These are phyloP conservation scores for Baccha elongata DNA, from an alignment of 2,888 invertebrate species.

Conservation along the genomic window DNA sequence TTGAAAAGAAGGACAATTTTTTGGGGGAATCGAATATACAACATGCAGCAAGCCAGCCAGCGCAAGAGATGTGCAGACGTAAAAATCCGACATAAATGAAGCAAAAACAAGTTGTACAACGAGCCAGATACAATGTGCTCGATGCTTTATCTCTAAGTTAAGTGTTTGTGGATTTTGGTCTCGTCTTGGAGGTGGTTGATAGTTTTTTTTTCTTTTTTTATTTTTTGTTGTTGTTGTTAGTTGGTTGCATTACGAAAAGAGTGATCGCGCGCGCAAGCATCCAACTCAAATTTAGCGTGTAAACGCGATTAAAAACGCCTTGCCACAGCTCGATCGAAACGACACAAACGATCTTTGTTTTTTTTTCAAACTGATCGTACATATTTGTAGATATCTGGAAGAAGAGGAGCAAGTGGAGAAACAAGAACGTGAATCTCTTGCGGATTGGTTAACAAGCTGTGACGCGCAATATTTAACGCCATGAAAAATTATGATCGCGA, in stretches of 20 bases:
- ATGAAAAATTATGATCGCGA: constrained; percentile 80
- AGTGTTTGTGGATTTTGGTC: constrained; percentile 49
- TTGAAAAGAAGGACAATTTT: constrained; percentile 11
- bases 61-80: constrained; percentile 43
- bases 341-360: constrained; percentile 45
- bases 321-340: constrained; percentile 54
- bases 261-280: constrained; percentile 62
- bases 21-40: not conserved
- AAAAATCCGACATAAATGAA: constrained; percentile 69
- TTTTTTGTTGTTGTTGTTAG: constrained; percentile 14
- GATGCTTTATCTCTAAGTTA: constrained; percentile 38
- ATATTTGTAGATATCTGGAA: not conserved
- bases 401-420: constrained; percentile 15
- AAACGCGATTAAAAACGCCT: constrained; percentile 72
- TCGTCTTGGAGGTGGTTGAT: constrained; percentile 50
- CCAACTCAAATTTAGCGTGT: constrained; percentile 72
- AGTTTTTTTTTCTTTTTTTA: constrained; percentile 4
- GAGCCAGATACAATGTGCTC: constrained; percentile 56
- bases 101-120: constrained; percentile 71
- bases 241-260: constrained; percentile 9
- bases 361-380: constrained; percentile 8
- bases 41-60: constrained; percentile 15
- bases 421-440: constrained; percentile 55
- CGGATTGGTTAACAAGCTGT: constrained; percentile 77
- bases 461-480: constrained; percentile 80